phyloP scores from a whole-genome alignment of 2,113 vertebrate genomes.

The Meles meles region DNA sequence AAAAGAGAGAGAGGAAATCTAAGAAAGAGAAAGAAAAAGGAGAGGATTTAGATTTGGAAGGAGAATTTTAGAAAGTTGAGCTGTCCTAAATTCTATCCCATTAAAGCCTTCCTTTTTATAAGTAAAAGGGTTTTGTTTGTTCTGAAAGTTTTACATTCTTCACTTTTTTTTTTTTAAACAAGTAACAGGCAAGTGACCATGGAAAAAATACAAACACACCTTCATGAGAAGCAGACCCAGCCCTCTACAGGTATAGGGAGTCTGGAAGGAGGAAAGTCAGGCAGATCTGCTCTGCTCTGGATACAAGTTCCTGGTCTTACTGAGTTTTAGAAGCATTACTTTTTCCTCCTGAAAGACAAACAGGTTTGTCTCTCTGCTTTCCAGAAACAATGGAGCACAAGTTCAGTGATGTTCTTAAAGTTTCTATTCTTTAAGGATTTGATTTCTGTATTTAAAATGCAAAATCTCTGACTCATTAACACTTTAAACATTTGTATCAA shows the following conservation, averaged over 20 bases:
- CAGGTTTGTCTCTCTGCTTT: neutral
- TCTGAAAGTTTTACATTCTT: neutral
- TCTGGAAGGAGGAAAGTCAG: neutral
- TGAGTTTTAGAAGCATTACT: neutral
- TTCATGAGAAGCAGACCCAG: neutral
- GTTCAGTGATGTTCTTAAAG: neutral
- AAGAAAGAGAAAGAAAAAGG: neutral
- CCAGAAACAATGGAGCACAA: neutral
- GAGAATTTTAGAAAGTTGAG: neutral
- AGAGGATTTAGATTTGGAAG: neutral
- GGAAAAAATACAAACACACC: neutral
- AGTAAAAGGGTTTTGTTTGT: neutral
- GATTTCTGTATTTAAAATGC: constrained; percentile 18
- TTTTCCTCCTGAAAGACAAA: neutral
- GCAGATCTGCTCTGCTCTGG: neutral
- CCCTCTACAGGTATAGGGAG: neutral
- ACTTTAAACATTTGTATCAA: neutral
- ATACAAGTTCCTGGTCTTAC: neutral
- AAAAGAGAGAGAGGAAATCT: neutral
- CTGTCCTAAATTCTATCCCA: neutral
- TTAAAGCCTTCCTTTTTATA: neutral
- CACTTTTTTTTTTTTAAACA: neutral
- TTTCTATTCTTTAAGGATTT: neutral
- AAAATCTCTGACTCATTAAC: neutral
- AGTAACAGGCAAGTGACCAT: neutral